phyloP scores from a whole-genome alignment of 2,797 vertebrate genomes.

The Coccyzus lansbergi region DNA sequence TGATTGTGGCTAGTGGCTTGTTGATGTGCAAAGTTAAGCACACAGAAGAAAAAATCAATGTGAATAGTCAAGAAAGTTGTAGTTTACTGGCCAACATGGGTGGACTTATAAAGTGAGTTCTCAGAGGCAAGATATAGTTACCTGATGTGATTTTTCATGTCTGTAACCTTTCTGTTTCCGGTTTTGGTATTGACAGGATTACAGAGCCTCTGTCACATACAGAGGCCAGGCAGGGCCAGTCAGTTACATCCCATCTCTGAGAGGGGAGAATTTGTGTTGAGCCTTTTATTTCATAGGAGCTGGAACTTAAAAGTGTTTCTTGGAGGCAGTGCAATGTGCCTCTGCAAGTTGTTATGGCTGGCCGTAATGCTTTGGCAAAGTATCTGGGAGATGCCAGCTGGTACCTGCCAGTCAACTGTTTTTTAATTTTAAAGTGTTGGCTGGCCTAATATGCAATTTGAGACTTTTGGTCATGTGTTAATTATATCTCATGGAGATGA shows the following conservation, averaged over 20 bases:
- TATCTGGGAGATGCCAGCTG: constrained; percentile 21
- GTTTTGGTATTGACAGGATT: neutral
- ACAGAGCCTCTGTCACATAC: neutral
- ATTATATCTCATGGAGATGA: neutral
- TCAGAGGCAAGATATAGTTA: neutral
- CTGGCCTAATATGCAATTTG: neutral
- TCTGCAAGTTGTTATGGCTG: neutral
- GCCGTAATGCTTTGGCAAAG: neutral
- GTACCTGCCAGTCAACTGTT: constrained; percentile 17
- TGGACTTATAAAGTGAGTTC: neutral
- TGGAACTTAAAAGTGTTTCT: constrained; percentile 2
- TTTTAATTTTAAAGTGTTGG: neutral
- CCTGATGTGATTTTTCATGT: neutral
- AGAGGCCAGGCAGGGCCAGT: neutral
- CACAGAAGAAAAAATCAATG: neutral
- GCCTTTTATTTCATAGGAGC: neutral
- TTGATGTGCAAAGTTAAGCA: neutral
- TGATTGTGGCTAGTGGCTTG: neutral
- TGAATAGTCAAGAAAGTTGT: neutral
- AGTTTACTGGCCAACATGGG: neutral
- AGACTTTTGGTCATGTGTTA: neutral
- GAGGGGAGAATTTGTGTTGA: neutral
- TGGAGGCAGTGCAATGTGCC: neutral
- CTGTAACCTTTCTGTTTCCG: constrained; percentile 4
- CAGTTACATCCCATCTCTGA: neutral